Evolutionary conservation across 2,113 vertebrate species (phyloP), one percentile per base, ranked within the genome.

Genomic region (Nanorana parkeri): DNA sequence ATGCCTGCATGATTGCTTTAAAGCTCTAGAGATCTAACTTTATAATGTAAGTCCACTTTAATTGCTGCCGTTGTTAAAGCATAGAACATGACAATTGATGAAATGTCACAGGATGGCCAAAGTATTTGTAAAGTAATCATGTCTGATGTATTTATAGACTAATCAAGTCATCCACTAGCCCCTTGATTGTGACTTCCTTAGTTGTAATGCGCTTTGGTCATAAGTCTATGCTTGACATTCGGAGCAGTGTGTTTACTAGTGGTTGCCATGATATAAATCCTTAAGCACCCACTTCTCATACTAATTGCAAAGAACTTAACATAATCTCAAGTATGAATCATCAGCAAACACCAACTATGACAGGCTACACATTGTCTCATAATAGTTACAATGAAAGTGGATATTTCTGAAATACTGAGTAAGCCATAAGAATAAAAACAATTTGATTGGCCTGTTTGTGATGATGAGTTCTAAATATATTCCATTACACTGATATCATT

Each of bases 301-400:
- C 85, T 80, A 20, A 83, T 84, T 71, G 10, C 83, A 78, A 58
- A 68, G 79, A 64, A 26, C 0, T 78, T 79, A 82, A 80, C 21
- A 4, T 28, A 69, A 75, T 79, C 68, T 86, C 51, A 68, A 58
- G 20, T 55, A 41, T 79, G 63, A 65, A 81, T 60, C 65, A 71
- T 17, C 17, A 71, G 75, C 81, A 58, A 80, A 52, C 66, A 19
- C 15, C 60, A 41, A 21, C 8, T 55, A 78, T 67, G 63, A 28
- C 78, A 68, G 29, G 36, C 41, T 69, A 21, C 21, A 52, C 51
- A 17, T 5, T 52, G 41, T 69, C 21, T 5, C 41, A 52, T 0
- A 52, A 69, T 52, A 52, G 68, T 24, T 69, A 26, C 24, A 16
- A 69, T 69, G 41, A 24, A 69, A 69, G 41, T 15, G 47, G 26